phyloP scores from a whole-genome alignment of 1,140 invertebrate genomes.

The Brachionus angularis region DNA sequence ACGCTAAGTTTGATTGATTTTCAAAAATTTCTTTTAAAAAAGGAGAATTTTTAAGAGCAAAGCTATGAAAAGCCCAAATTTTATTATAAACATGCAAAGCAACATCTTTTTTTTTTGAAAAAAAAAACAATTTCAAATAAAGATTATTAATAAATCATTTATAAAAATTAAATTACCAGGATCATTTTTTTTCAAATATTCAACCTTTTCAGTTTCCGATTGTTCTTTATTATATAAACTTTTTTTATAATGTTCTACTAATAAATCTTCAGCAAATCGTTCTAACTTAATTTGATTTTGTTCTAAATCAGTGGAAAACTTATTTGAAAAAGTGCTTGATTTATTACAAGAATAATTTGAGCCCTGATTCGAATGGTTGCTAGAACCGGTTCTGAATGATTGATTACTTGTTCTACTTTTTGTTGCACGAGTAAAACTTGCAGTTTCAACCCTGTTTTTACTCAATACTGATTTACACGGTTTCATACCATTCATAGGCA shows the following conservation, averaged over 20 bases:
- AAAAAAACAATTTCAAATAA: background rate
- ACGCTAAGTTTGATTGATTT: constrained; percentile 8
- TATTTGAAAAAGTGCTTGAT: constrained; percentile 15
- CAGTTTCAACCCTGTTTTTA: constrained; percentile 16
- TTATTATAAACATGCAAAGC: constrained; percentile 21
- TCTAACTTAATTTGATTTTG: background rate
- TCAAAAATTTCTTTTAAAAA: constrained; percentile 22
- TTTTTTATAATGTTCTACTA: background rate
- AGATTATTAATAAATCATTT: too few species aligned
- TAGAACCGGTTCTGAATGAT: background rate
- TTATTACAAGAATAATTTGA: background rate
- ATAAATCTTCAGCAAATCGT: constrained; percentile 27
- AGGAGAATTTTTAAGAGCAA: constrained; percentile 14
- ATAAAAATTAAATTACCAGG: too few species aligned
- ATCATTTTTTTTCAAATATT: background rate
- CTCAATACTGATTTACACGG: constrained; percentile 4
- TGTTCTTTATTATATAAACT: background rate
- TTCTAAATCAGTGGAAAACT: constrained; percentile 1
- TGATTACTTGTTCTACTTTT: background rate
- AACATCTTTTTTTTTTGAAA: too few species aligned
- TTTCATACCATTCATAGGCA: background rate
- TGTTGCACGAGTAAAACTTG: background rate
- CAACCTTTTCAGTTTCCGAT: too few species aligned
- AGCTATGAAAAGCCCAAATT: constrained; percentile 19
- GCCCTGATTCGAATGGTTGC: background rate